Evolutionary conservation across 1,140 invertebrate genomes (phyloP).

Genomic region (Yoshiicerus persimilis): DNA sequence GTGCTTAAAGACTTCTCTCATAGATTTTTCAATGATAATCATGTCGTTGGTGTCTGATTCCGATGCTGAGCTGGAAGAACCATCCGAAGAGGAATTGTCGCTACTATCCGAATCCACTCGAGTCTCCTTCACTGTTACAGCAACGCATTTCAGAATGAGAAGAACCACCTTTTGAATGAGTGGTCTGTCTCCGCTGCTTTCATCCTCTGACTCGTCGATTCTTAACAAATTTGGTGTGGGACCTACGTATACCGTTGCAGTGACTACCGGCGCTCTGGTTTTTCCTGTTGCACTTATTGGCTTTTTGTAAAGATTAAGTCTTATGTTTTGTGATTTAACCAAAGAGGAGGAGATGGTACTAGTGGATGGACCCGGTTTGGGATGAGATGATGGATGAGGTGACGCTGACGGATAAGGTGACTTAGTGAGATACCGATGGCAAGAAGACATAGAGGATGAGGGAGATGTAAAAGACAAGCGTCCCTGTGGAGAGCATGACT

Average conservation of each 20-base stretch:
- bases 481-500: slow-evolving; percentile 22
- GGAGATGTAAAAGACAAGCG: slow-evolving; percentile 1
- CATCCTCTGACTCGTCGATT: slow-evolving; percentile 32
- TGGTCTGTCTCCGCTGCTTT: slow-evolving; percentile 59
- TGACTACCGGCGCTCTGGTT: slow-evolving; percentile 1
- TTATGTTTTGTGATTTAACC: background rate
- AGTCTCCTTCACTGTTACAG: slow-evolving; percentile 86
- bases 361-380: background rate
- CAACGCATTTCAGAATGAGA: slow-evolving; percentile 81
- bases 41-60: slow-evolving; percentile 72
- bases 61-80: slow-evolving; percentile 44
- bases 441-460: background rate
- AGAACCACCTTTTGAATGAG: slow-evolving; percentile 81
- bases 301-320: slow-evolving; percentile 20
- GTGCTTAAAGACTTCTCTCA: slow-evolving; percentile 71
- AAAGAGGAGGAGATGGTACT: background rate
- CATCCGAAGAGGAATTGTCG: slow-evolving; percentile 58
- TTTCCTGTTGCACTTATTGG: background rate
- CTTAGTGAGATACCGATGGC: background rate
- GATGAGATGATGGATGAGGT: background rate
- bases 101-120: slow-evolving; percentile 55
- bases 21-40: slow-evolving; percentile 80
- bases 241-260: slow-evolving; percentile 40
- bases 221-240: slow-evolving; percentile 19
- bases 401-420: background rate